Conservation (phyloP, 1,140 invertebrate species). For the Pemphigus obesinymphae region DNA sequence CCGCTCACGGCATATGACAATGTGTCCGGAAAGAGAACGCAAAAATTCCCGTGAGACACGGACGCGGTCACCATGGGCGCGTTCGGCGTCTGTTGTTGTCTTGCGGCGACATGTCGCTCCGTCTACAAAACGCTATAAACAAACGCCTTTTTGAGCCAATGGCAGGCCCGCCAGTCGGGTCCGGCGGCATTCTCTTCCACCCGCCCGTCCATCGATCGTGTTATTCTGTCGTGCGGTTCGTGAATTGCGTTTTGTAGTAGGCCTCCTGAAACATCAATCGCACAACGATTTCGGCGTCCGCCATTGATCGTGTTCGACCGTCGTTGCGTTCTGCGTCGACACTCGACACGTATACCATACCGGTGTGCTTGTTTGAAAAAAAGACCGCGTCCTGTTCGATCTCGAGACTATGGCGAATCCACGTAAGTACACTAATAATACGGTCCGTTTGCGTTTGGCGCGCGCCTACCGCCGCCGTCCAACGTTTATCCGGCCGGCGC, state of each 20-base stretch:
- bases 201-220: background rate
- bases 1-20: too few relatives aligned
- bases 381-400: too few relatives aligned
- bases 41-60: background rate
- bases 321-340: background rate
- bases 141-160: conserved; percentile 24
- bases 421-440: background rate
- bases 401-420: conserved; percentile 6
- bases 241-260: too few relatives aligned
- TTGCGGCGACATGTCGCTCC: background rate
- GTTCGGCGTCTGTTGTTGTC: too few relatives aligned
- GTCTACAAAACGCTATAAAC: conserved; percentile 31
- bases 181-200: background rate
- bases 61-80: too few relatives aligned
- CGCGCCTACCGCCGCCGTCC: too few relatives aligned
- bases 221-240: too few relatives aligned
- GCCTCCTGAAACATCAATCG: too few relatives aligned
- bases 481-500: background rate
- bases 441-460: background rate
- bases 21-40: background rate
- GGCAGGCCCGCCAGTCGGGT: background rate
- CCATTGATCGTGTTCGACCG: background rate
- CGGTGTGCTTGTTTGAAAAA: too few relatives aligned
- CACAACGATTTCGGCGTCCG: background rate
- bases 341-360: background rate